Evolutionary conservation across 2,888 invertebrate genomes (phyloP), one percentile per base, ranked within the genome.

Genomic region (Amaurobius ferox): DNA sequence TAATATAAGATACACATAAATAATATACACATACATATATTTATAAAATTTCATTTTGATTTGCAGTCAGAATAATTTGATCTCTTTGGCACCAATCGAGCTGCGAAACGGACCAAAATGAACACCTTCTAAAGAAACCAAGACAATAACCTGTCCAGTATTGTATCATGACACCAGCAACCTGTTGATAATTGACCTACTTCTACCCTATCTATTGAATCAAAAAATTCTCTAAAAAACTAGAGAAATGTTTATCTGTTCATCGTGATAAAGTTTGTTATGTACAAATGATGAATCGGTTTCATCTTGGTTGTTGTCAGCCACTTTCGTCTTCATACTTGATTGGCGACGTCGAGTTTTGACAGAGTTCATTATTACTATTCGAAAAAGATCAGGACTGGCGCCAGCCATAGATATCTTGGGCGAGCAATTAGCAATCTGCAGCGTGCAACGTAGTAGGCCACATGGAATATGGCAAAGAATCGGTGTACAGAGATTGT

Each of bases 161-260:
- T 28, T 32, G 39, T 70, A 44, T 62, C 67, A 48, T 62, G 40
- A 74, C 80, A 68, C 62, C 80, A 64, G 70, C 70, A 64, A 55
- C 19, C 62, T 70, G 70, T 81, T 68, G 74, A 74, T 67, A 68
- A 81, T 81, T 74, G 64, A 67, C 30, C 35, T 77, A 78, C 77
- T 30, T 79, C 85, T 86, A 86, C 35, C 78, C 79, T 79, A 86
- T 16, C 85, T 86, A 86, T 67, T 32, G 78, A 86, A 85, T 85
- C 77, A 85, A 86, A 86, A 77, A 73, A 32, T 79, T 79, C 85
- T 79, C 85, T 78, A 79, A 79, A 86, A 86, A 86, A 79, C 85
- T 78, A 86, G 85, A 86, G 85, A 86, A 86, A 72, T 70, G 76
- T 83, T 68, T 44, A 68, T 68, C 73, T 80, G 72, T 80, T 80